Evolutionary conservation across 2,888 invertebrate species (phyloP).

Genomic region (Micropterix aruncella): DNA sequence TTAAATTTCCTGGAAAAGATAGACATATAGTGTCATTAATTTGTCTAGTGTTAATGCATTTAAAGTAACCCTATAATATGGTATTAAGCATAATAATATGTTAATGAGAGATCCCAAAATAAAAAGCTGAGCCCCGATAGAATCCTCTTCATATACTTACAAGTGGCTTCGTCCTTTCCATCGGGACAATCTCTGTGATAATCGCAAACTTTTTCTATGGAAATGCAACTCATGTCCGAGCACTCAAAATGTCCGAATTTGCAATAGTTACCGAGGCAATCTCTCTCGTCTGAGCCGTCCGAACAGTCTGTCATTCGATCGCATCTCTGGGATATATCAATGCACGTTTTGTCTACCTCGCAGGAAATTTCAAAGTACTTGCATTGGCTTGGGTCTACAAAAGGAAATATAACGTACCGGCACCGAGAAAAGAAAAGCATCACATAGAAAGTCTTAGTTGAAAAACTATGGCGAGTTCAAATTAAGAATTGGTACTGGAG

Average conservation of each 20-base stretch:
- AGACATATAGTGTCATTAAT: too few relatives aligned
- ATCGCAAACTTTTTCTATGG: background rate
- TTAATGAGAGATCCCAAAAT: too few relatives aligned
- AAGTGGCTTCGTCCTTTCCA: background rate
- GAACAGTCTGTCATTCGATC: conserved; percentile 37
- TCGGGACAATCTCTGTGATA: background rate
- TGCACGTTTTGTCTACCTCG: conserved; percentile 22
- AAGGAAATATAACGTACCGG: background rate
- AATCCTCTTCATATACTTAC: too few relatives aligned
- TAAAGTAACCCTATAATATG: too few relatives aligned
- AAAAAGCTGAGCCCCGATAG: too few relatives aligned
- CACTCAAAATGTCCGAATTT: background rate
- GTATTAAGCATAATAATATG: too few relatives aligned
- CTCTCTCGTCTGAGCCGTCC: conserved; percentile 36
- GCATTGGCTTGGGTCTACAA: conserved; percentile 1
- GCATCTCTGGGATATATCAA: conserved; percentile 28
- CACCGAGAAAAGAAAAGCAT: too few relatives aligned
- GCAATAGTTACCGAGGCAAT: conserved; percentile 20
- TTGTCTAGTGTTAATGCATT: too few relatives aligned
- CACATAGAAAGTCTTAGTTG: too few relatives aligned
- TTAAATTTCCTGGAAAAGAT: too few relatives aligned
- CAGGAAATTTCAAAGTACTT: conserved; percentile 5
- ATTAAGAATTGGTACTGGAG: too few relatives aligned
- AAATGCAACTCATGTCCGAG: background rate
- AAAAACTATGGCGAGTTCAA: too few relatives aligned